These are phyloP conservation scores for Diachasma alloeum DNA, from an alignment of 1,140 invertebrate genomes.

Conservation along the genomic window DNA sequence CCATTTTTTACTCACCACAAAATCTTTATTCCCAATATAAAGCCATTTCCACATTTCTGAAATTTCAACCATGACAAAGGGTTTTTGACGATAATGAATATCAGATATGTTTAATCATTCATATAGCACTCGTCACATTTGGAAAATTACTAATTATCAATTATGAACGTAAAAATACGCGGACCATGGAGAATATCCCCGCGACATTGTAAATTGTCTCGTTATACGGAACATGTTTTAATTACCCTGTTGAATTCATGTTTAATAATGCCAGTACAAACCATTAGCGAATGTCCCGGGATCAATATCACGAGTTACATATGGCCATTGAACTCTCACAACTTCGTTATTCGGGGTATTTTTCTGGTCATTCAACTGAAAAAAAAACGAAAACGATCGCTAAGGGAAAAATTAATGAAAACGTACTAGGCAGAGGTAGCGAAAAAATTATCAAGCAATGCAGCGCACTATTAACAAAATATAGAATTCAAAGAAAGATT, in stretches of 20 bases:
- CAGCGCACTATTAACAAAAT: too few species aligned
- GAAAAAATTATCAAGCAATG: too few species aligned
- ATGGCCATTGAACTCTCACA: not conserved
- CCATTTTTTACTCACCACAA: too few species aligned
- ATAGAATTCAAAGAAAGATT: too few species aligned
- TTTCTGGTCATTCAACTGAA: not conserved
- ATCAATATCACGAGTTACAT: not conserved
- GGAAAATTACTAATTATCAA: not conserved
- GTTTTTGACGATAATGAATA: not conserved
- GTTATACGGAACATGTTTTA: conserved; percentile 25
- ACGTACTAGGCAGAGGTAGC: too few species aligned
- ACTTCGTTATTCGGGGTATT: not conserved
- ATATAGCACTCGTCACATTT: not conserved
- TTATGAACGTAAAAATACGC: not conserved
- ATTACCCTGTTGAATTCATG: conserved; percentile 30
- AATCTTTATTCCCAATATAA: too few species aligned
- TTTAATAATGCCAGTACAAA: conserved; percentile 26
- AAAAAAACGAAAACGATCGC: not conserved
- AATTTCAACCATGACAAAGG: not conserved
- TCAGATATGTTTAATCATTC: not conserved
- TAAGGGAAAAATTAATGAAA: too few species aligned
- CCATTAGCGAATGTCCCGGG: conserved; percentile 23
- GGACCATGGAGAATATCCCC: not conserved
- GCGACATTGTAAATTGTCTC: conserved; percentile 20
- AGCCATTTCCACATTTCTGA: too few species aligned